phyloP scores from a whole-genome alignment of 1,140 invertebrate genomes.

The Tenebrio molitor region DNA sequence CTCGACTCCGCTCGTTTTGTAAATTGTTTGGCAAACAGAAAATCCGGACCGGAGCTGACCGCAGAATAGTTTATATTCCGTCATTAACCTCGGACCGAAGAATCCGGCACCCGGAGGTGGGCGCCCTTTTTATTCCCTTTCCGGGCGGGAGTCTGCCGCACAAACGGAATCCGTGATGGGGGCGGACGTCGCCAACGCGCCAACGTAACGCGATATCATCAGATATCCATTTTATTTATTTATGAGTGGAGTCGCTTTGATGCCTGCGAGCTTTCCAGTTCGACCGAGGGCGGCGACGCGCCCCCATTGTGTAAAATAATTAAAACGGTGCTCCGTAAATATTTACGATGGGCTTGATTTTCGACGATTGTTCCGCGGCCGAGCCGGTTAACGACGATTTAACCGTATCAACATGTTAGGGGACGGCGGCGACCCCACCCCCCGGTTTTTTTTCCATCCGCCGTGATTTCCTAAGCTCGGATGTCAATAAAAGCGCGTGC shows the following conservation, averaged over 20 bases:
- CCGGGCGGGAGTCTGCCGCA: background rate
- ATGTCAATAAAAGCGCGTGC: slow-evolving; percentile 20
- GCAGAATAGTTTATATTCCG: slow-evolving; percentile 21
- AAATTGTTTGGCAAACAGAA: slow-evolving; percentile 31
- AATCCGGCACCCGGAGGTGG: too few species aligned
- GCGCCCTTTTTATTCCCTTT: too few species aligned
- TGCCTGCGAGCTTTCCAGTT: slow-evolving; percentile 11
- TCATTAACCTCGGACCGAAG: background rate
- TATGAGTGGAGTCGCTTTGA: slow-evolving; percentile 21
- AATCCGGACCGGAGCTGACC: background rate
- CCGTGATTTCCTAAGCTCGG: slow-evolving; percentile 4
- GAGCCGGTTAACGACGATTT: background rate
- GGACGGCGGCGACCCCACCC: background rate
- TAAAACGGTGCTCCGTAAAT: slow-evolving; percentile 32
- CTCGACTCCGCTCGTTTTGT: slow-evolving; percentile 12
- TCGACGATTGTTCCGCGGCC: background rate
- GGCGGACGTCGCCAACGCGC: background rate
- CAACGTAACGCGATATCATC: slow-evolving; percentile 15
- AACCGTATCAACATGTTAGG: background rate
- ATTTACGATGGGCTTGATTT: slow-evolving; percentile 27
- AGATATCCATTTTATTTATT: slow-evolving; percentile 40
- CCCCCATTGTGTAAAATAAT: slow-evolving; percentile 33
- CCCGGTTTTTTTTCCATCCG: background rate
- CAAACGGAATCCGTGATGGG: slow-evolving; percentile 25
- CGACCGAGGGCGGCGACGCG: background rate